phyloP scores from a whole-genome alignment of 2,113 vertebrate genomes.

The Channa maculata region DNA sequence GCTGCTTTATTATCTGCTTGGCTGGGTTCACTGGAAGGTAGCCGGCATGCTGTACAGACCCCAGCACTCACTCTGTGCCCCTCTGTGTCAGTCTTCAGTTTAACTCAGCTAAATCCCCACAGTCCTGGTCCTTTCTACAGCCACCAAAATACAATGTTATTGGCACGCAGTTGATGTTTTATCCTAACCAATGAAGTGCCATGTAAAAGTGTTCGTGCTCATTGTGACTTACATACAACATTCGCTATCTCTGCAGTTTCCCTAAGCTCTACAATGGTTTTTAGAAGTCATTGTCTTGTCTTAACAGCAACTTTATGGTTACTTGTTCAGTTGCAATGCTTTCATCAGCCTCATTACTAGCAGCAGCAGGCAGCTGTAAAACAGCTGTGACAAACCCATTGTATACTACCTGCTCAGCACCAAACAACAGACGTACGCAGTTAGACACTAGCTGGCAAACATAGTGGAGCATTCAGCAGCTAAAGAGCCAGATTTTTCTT shows the following conservation, averaged over 20 bases:
- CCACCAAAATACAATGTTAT: background rate
- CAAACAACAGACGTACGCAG: background rate
- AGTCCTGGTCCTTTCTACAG: background rate
- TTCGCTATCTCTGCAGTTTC: background rate
- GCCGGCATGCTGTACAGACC: background rate
- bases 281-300: background rate
- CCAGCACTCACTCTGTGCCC: background rate
- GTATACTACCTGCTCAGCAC: no score
- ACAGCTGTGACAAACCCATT: background rate
- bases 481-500: no score
- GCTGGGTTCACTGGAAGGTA: slow-evolving; percentile 43
- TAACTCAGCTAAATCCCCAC: slow-evolving; percentile 29
- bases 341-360: background rate
- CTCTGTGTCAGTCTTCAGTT: background rate
- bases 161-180: no score
- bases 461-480: no score
- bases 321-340: background rate
- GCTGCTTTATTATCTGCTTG: slow-evolving; percentile 63
- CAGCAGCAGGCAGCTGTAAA: background rate
- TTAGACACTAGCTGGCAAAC: background rate
- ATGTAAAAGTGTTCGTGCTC: no score
- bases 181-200: no score
- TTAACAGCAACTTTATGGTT: background rate
- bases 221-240: background rate
- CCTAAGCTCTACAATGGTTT: background rate